These are phyloP conservation scores for Geotrupes spiniger DNA, from an alignment of 2,888 invertebrate species.

Conservation along the genomic window DNA sequence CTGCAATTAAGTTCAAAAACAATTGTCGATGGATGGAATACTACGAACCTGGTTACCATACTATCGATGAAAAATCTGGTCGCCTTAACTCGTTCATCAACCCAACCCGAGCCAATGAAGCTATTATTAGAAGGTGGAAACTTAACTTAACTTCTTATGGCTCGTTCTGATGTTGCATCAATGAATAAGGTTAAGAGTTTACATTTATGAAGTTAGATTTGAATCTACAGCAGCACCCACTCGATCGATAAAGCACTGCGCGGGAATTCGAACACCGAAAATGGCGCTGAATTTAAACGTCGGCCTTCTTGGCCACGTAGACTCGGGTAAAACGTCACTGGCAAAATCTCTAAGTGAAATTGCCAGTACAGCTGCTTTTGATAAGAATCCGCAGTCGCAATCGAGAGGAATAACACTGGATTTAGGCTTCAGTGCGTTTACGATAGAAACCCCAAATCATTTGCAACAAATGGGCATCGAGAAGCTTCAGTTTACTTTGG, in stretches of 20 bases:
- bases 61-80: no score
- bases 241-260: conserved; percentile 22
- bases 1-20: no score
- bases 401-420: conserved; percentile 74
- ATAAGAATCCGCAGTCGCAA: conserved; percentile 71
- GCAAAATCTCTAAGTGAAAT: conserved; percentile 64
- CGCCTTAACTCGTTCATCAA: no score
- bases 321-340: conserved; percentile 72
- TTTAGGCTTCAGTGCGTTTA: conserved; percentile 68
- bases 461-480: conserved; percentile 33
- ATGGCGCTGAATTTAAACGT: conserved; percentile 63
- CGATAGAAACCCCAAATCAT: conserved; percentile 51
- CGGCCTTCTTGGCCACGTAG: conserved; percentile 73
- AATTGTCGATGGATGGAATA: no score
- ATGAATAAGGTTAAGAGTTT: conserved; percentile 23
- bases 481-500: conserved; percentile 64
- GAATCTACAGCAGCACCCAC: conserved; percentile 14
- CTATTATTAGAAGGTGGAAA: no score
- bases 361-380: conserved; percentile 71
- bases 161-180: no score
- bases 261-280: conserved; percentile 8
- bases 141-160: no score
- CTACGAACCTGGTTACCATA: no score
- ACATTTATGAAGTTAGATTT: conserved; percentile 19
- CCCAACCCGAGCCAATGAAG: no score